phyloP scores from a whole-genome alignment of 53 echinoderm and acorn worm species.

The Apostichopus leukothele region DNA sequence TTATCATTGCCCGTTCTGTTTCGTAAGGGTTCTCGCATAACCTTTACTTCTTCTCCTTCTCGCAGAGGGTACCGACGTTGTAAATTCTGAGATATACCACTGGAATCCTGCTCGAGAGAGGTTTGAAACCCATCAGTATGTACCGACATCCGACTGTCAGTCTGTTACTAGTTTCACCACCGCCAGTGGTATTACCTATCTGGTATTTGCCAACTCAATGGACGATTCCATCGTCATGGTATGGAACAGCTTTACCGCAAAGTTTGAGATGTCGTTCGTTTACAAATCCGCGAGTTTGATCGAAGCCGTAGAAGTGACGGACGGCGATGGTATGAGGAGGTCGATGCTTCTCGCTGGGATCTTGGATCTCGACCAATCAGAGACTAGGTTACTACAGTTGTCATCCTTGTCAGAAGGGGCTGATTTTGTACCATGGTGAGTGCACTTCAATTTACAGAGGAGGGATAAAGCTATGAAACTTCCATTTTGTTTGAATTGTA shows the following conservation, averaged over 20 bases:
- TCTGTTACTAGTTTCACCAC: slow-evolving; percentile 67
- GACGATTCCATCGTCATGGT: slow-evolving; percentile 62
- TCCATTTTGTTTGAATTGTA: no score
- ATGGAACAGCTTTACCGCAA: slow-evolving; percentile 80
- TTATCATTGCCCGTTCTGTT: no score
- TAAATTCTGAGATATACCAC: slow-evolving; percentile 76
- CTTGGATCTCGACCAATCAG: slow-evolving; percentile 54
- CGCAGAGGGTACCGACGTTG: slow-evolving; percentile 62
- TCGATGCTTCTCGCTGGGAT: slow-evolving; percentile 12
- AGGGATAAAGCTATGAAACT: no score
- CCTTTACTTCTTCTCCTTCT: not conserved
- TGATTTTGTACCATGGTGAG: slow-evolving; percentile 89
- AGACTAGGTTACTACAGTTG: slow-evolving; percentile 68
- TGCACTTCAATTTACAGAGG: not conserved
- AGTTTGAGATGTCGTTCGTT: slow-evolving; percentile 57
- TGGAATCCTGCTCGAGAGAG: slow-evolving; percentile 67
- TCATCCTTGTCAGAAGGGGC: slow-evolving; percentile 53
- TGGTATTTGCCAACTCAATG: slow-evolving; percentile 65
- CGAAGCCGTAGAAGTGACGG: not conserved
- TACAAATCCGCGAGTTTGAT: not conserved
- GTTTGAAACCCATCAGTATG: slow-evolving; percentile 71
- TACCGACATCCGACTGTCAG: slow-evolving; percentile 76
- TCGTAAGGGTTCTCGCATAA: no score
- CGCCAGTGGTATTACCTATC: slow-evolving; percentile 60
- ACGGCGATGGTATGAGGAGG: not conserved